Conservation (phyloP, 2,113 vertebrate species). For the Rhizomys pruinosus region DNA sequence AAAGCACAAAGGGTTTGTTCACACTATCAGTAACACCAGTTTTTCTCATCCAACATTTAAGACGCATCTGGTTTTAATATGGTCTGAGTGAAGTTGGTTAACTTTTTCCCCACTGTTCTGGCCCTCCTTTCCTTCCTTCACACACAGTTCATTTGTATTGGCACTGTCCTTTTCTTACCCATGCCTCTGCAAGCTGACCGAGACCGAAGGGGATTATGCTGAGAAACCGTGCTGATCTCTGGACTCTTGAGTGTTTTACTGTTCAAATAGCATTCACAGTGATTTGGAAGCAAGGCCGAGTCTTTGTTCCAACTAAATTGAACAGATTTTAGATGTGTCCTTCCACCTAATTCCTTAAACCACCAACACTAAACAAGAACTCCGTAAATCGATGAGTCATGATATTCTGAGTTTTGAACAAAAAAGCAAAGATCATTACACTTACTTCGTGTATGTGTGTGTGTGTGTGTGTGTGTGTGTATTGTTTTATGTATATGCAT, state of each 20-base stretch:
- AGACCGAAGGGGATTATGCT: conserved; percentile 2
- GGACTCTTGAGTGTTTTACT: conserved; percentile 56
- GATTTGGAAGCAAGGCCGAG: conserved; percentile 60
- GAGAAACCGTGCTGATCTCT: conserved; percentile 64
- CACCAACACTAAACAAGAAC: conserved; percentile 53
- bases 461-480: too few species aligned
- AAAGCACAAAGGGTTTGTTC: conserved; percentile 74
- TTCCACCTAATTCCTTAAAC: conserved; percentile 61
- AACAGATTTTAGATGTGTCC: conserved; percentile 59
- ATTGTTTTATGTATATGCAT: too few species aligned
- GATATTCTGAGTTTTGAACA: conserved; percentile 54
- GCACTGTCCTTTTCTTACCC: conserved; percentile 44
- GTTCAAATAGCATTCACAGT: conserved; percentile 56
- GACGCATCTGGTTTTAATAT: conserved; percentile 77
- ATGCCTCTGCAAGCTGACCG: conserved; percentile 13
- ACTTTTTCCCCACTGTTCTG: conserved; percentile 71
- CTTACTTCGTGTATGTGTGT: background rate
- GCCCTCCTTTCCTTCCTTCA: conserved; percentile 57
- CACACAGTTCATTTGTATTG: conserved; percentile 39
- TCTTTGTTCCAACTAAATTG: conserved; percentile 59
- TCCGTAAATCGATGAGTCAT: conserved; percentile 32
- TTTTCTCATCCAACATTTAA: conserved; percentile 72
- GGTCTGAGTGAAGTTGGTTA: conserved; percentile 65
- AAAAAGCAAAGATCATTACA: conserved; percentile 10
- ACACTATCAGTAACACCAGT: conserved; percentile 70